Evolutionary conservation across 2,113 vertebrate species (phyloP).

Genomic region (Camelus bactrianus): DNA sequence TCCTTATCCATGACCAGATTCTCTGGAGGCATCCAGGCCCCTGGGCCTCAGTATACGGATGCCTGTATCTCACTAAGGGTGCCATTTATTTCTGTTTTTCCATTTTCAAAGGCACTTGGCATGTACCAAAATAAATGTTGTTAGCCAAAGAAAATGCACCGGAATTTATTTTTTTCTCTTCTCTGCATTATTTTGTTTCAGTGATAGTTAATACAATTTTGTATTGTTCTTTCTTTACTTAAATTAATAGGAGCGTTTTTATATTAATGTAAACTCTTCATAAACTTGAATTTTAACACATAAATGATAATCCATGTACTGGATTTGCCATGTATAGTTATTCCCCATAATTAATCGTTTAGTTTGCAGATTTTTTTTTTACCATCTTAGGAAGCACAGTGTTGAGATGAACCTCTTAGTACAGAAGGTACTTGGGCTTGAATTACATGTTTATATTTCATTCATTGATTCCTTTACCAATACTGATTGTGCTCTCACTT

Average conservation of each 20-base stretch:
- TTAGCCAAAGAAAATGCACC: not conserved
- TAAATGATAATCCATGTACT: not conserved
- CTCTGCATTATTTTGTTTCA: conserved; percentile 18
- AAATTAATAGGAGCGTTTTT: not conserved
- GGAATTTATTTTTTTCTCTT: conserved; percentile 44
- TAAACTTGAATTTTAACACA: not conserved
- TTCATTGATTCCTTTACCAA: not conserved
- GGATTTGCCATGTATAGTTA: not conserved
- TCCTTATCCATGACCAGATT: not conserved
- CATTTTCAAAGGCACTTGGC: not conserved
- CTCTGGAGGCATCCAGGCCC: not conserved
- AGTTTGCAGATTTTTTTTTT: not conserved
- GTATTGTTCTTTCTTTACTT: not conserved
- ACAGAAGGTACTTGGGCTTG: not conserved
- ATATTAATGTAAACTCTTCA: not conserved
- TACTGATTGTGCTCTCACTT: not conserved
- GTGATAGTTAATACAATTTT: not conserved
- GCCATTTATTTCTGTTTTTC: not conserved
- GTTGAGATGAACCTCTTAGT: not conserved
- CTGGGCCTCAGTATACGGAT: not conserved
- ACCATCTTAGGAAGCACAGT: not conserved
- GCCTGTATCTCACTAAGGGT: not conserved
- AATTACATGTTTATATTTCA: not conserved
- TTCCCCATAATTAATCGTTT: not conserved
- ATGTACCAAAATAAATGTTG: not conserved